phyloP scores from a whole-genome alignment of 2,797 vertebrate genomes.

The Urophycis tenuis region DNA sequence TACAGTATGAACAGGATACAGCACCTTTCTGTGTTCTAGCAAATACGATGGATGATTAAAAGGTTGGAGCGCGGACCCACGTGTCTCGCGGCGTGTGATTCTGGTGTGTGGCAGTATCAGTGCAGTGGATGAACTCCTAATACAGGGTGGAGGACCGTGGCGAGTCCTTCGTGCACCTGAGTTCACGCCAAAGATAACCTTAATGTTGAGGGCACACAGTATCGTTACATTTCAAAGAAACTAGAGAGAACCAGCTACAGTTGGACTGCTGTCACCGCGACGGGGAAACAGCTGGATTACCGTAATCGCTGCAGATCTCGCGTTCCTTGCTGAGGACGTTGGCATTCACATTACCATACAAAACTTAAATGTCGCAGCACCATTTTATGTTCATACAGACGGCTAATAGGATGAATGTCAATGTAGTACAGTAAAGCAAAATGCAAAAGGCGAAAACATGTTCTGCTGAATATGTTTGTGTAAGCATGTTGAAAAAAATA shows the following conservation, averaged over 20 bases:
- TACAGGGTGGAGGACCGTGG: constrained; percentile 73
- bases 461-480: constrained; percentile 45
- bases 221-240: constrained; percentile 55
- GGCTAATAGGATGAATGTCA: constrained; percentile 77
- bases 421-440: constrained; percentile 81
- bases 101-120: constrained; percentile 81
- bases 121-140: constrained; percentile 81
- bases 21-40: constrained; percentile 76
- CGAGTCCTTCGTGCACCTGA: constrained; percentile 80
- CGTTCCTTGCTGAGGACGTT: constrained; percentile 75
- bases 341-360: constrained; percentile 93
- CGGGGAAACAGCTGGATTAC: constrained; percentile 64
- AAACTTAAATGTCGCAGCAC: constrained; percentile 85
- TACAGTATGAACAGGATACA: constrained; percentile 85
- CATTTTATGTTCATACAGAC: constrained; percentile 83
- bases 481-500: constrained; percentile 51
- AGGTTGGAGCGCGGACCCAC: constrained; percentile 76
- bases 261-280: constrained; percentile 66
- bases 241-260: constrained; percentile 70
- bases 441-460: constrained; percentile 48
- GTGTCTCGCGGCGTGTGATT: constrained; percentile 72
- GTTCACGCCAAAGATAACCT: constrained; percentile 70
- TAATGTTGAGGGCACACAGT: constrained; percentile 66
- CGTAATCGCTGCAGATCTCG: constrained; percentile 69
- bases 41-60: constrained; percentile 75